Base-by-base conservation (phyloP, 2,797 vertebrate genomes). In the Sebastes alutus region DNA sequence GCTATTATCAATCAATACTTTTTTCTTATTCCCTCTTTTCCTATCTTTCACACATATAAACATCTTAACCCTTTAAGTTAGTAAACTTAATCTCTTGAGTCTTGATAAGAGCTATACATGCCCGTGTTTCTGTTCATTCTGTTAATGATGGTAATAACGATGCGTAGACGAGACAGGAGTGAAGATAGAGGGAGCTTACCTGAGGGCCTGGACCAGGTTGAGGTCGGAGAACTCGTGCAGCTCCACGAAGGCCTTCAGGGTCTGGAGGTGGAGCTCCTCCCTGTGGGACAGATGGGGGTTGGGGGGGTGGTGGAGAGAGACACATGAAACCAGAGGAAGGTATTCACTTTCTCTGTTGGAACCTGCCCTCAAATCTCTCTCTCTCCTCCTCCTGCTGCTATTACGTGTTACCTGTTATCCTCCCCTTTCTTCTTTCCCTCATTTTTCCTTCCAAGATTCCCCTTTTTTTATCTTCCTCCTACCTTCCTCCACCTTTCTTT, bases 201-300 rank as follows among this genome's bases (percentile, higher is more conserved):
- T 96, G 78, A 99, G 94, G 0, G 98, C 98, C 90, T 99, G 97
- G 20, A 99, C 98, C 12, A 99, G 93, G 91, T 98, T 98, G 71
- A 99, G 97, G 88, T 97, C 95, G 6, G 97, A 95, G 82, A 99
- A 99, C 85, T 98, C 96, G 2, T 99, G 98, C 80, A 97, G 97
- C 13, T 96, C 96, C 85, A 99, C 97, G 5, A 98, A 99, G 55
- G 96, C 97, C 87, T 98, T 98, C 49, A 99, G 94, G 52, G 97
- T 96, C 93, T 97, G 94, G 33, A 99, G 95, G 87, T 97, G 97
- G 77, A 93, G 79, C 10, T 97, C 94, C 13, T 98, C 96, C 88
- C 98, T 99, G 92, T 33, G 35, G 27, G 71, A 33, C 0, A 1
- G 52, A 75, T 3, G 7, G 3, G 13, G 7, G 7, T 16, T 42